These are phyloP conservation scores for Anagrus nilaparvatae DNA, from an alignment of 1,140 invertebrate species.

Conservation along the genomic window DNA sequence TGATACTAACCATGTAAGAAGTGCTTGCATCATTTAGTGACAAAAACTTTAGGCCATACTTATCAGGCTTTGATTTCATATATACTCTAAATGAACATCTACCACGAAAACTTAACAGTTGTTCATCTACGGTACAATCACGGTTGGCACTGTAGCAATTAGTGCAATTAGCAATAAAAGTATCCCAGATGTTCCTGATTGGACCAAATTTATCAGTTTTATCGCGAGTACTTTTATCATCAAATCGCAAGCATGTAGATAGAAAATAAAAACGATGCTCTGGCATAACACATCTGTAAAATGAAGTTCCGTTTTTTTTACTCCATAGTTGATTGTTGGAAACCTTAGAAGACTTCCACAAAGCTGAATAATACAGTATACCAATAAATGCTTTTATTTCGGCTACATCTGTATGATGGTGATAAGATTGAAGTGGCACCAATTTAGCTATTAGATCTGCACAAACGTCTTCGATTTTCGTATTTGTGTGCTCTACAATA, in stretches of 20 bases:
- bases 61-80: constrained; percentile 37
- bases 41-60: constrained; percentile 40
- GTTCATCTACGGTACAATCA: constrained; percentile 27
- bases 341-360: constrained; percentile 8
- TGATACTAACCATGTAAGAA: too few relatives aligned
- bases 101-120: constrained; percentile 34
- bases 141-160: constrained; percentile 1
- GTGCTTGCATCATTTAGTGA: constrained; percentile 26
- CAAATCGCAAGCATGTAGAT: constrained; percentile 14
- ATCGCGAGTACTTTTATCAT: constrained; percentile 10
- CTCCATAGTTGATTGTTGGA: constrained; percentile 9
- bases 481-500: constrained; percentile 14
- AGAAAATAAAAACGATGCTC: constrained; percentile 10
- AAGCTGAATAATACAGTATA: constrained; percentile 11
- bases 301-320: constrained; percentile 1
- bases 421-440: constrained; percentile 9
- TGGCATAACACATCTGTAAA: constrained; percentile 11
- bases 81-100: constrained; percentile 34
- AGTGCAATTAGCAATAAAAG: constrained; percentile 12
- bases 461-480: constrained; percentile 6
- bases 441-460: neutral
- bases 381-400: constrained; percentile 17
- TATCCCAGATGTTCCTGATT: constrained; percentile 19
- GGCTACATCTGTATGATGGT: constrained; percentile 9
- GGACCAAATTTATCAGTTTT: constrained; percentile 15